Base-by-base conservation (phyloP, 1,140 invertebrate genomes). In the Aphidius ervi region DNA sequence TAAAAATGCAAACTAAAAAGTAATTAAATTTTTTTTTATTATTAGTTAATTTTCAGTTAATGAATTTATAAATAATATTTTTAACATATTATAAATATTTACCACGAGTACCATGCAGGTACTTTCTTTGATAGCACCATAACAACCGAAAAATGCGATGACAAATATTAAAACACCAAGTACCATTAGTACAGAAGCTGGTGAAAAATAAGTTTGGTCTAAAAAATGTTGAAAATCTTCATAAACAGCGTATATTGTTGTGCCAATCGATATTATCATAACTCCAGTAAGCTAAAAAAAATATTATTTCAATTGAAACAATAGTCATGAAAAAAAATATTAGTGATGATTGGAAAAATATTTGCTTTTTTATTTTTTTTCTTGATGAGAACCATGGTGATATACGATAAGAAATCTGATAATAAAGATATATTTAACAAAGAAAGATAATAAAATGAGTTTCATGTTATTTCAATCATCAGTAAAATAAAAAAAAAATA, bases 81-180 rank as follows among this genome's bases (percentile, higher is more conserved):
- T 5, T 1, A 3, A 10, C 63, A 46, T 9, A 46, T 58, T 56
- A 46, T 10, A 46, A 56, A 57, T 60, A 82, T 85, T 84, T 79
- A 91, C 89, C 68, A 86, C 82, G 67, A 92, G 87, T 23, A 93
- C 86, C 77, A 94, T 84, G 74, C 88, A 90, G 8, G 89, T 88
- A 71, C 89, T 93, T 75, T 93, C 91, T 73, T 86, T 90, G 53
- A 91, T 71, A 1, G 92, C 92, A 8, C 92, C 92, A 64, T 88
- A 88, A 70, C 90, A 92, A 55, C 92, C 92, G 68, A 93, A 87
- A 50, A 90, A 83, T 2, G 91, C 88, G 9, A 94, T 88, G 43
- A 90, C 76, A 56, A 93, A 86, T 66, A 93, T 85, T 31, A 93
- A 83, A 52, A 85, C 81, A 1, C 92, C 92, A 63, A 91, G 87